Evolutionary conservation across 2,888 invertebrate species (phyloP).

Genomic region (Herminia tarsipennalis): DNA sequence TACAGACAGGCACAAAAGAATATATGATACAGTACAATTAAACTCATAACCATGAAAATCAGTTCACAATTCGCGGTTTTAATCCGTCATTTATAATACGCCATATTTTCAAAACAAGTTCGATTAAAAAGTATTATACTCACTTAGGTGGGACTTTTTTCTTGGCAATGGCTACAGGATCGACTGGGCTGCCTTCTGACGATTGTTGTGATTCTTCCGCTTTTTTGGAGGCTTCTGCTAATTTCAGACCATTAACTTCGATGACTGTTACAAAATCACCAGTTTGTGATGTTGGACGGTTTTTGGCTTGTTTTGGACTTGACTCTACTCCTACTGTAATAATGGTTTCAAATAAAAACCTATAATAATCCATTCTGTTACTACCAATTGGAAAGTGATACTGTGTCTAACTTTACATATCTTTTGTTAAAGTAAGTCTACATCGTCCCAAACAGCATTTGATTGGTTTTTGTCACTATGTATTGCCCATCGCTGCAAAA

Average conservation of each 20-base stretch:
- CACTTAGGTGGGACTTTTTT: conserved; percentile 89
- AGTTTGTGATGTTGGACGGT: conserved; percentile 82
- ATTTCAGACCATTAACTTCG: conserved; percentile 93
- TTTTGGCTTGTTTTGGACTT: conserved; percentile 75
- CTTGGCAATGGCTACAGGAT: conserved; percentile 83
- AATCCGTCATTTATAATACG: too few relatives aligned
- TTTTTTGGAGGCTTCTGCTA: conserved; percentile 78
- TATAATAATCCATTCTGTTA: background rate
- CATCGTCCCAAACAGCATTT: too few relatives aligned
- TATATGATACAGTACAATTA: too few relatives aligned
- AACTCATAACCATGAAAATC: too few relatives aligned
- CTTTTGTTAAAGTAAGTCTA: too few relatives aligned
- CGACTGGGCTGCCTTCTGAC: conserved; percentile 84
- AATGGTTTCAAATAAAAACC: conserved; percentile 12
- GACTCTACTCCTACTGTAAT: conserved; percentile 70
- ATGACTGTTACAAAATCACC: conserved; percentile 94
- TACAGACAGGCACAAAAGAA: too few relatives aligned
- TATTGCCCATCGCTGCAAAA: too few relatives aligned
- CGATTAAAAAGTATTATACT: conserved; percentile 43
- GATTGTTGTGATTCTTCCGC: conserved; percentile 73
- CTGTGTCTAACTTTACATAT: too few relatives aligned
- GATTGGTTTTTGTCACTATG: too few relatives aligned
- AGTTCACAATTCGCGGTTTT: too few relatives aligned
- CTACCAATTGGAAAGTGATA: too few relatives aligned
- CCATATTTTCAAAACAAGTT: too few relatives aligned